Percentiles rank a stretch among this genome's conserved stretches.
Conservation (phyloP, 2,797 vertebrate species). For the Erethizon dorsatum region DNA sequence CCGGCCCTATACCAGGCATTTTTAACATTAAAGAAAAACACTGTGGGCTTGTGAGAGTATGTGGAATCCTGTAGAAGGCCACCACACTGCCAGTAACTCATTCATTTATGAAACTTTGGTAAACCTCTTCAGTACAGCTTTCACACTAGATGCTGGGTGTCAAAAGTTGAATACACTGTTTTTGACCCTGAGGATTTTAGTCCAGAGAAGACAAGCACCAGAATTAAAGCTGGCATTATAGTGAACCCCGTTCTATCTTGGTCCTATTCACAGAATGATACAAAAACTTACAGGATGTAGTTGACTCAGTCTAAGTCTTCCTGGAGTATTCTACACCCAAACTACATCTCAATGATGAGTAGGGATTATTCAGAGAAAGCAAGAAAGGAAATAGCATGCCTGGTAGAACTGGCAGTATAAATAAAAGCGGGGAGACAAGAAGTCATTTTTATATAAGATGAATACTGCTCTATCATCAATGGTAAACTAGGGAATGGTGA, state of each 20-base stretch:
- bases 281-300: not conserved
- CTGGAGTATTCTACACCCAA: not conserved
- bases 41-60: not conserved
- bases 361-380: conserved; percentile 8
- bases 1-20: not conserved
- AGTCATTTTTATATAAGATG: not conserved
- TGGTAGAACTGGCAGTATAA: not conserved
- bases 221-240: not conserved
- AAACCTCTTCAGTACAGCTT: not conserved
- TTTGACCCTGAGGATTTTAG: not conserved
- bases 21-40: conserved; percentile 31
- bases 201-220: not conserved
- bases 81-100: not conserved
- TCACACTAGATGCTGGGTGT: not conserved
- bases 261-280: not conserved
- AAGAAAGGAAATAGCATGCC: not conserved
- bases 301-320: not conserved
- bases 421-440: not conserved
- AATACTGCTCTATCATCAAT: not conserved
- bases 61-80: not conserved
- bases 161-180: not conserved
- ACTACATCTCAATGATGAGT: not conserved
- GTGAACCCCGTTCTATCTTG: not conserved
- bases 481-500: not conserved
- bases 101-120: not conserved